phyloP scores from a whole-genome alignment of 1,140 invertebrate genomes.

The Drosophila funebris region DNA sequence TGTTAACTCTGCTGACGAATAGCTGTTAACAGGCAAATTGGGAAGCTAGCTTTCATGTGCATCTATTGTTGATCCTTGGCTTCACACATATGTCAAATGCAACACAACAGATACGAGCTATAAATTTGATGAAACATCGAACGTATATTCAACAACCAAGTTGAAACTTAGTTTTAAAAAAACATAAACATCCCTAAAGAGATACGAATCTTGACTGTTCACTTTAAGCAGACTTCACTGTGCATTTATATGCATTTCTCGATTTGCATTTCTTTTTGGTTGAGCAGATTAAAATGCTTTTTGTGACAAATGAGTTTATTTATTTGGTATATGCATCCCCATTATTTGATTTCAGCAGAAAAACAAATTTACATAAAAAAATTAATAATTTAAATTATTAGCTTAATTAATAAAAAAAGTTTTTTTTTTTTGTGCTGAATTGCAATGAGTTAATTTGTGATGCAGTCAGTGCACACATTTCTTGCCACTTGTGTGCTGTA shows the following conservation, averaged over 20 bases:
- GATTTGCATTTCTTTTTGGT: not conserved
- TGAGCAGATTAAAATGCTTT: not conserved
- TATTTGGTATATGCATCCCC: not conserved
- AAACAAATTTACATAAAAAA: not conserved
- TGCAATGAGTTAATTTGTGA: slow-evolving; percentile 56
- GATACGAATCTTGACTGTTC: not conserved
- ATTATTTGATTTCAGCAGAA: not conserved
- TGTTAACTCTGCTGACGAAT: not conserved
- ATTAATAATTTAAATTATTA: not conserved
- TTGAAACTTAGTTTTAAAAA: not conserved
- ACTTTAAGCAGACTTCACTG: not conserved
- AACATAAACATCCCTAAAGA: not conserved
- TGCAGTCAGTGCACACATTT: slow-evolving; percentile 36
- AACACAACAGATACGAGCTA: not conserved
- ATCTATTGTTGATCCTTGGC: not conserved
- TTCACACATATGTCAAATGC: too few relatives aligned
- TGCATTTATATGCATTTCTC: not conserved
- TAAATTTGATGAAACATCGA: too few relatives aligned
- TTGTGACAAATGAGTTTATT: slow-evolving; percentile 19
- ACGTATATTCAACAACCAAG: too few relatives aligned
- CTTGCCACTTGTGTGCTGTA: slow-evolving; percentile 8
- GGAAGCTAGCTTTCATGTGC: not conserved
- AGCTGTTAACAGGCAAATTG: not conserved
- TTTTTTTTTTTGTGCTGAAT: not conserved
- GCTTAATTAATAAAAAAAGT: not conserved